Base-by-base conservation (phyloP, 2,888 invertebrate genomes). In the Eristalis tenax region DNA sequence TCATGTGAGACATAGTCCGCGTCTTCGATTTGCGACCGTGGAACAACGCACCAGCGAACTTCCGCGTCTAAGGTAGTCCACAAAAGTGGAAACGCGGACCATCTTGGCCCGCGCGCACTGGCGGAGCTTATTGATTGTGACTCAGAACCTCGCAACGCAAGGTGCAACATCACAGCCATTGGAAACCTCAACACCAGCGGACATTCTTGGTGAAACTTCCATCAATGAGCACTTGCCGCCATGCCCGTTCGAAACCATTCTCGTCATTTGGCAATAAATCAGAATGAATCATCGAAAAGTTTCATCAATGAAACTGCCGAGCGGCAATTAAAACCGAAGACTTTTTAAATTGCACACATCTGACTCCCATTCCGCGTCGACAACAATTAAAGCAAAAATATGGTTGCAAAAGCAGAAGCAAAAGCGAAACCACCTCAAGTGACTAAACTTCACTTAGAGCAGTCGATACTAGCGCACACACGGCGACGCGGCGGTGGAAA, bases 291-390 rank as follows among this genome's bases (percentile, higher is more conserved):
- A 18, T 50, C 61, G 26, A 40, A 40, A 15, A 43, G 64, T 61
- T 50, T 28, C 63, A 73, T 73, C 73, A 64, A 73, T 73, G 63
- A 28, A 18, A 35, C 69, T 32, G 35, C 11, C 10, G 56, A 28
- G 32, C 32, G 10, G 35, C 35, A 69, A 69, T 69, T 69, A 69
- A 69, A 35, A 35, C 8, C 22, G 56, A 69, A 57, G 50, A 68
- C 50, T 57, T 1, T 22, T 74, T 56, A 50, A 73, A 64, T 74
- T 64, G 35, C 59, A 15, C 26, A 1, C 59, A 26, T 26, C 59
- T 26, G 13, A 18, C 18, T 18, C 18, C 18, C n/a, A 50, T 50
- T 50, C 1, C 50, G 18, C n/a, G 50, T 18, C 18, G 18, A 50
- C 18, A 50, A 50, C 50, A 50, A 50, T 50, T 18, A 50, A n/a